phyloP scores from a whole-genome alignment of 2,113 vertebrate genomes.

The Fukomys damarensis region DNA sequence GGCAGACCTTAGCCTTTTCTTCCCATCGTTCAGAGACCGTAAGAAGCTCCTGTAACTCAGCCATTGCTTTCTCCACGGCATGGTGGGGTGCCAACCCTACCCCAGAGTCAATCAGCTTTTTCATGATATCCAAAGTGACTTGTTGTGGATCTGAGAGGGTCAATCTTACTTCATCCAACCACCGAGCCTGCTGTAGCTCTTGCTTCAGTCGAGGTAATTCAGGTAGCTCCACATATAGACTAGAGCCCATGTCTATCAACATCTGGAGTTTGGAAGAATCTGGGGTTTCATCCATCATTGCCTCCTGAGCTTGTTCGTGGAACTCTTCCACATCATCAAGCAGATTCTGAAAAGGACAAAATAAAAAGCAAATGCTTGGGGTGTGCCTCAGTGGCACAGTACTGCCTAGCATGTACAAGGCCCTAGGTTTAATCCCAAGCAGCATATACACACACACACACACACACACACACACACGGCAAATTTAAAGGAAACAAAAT shows the following conservation, averaged over 20 bases:
- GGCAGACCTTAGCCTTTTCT: conserved; percentile 96
- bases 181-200: conserved; percentile 97
- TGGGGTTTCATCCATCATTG: conserved; percentile 94
- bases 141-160: conserved; percentile 95
- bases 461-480: no score
- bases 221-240: conserved; percentile 96
- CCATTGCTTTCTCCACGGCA: conserved; percentile 98
- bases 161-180: conserved; percentile 97
- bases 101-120: conserved; percentile 96
- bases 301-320: conserved; percentile 96
- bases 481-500: conserved; percentile 46
- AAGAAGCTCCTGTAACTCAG: conserved; percentile 97
- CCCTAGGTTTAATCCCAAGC: neutral
- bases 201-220: conserved; percentile 96
- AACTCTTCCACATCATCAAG: conserved; percentile 98
- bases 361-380: neutral
- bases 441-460: neutral
- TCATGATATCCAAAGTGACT: conserved; percentile 97
- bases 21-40: conserved; percentile 98
- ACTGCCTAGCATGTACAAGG: neutral
- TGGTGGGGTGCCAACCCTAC: conserved; percentile 97
- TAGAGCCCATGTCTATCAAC: conserved; percentile 94
- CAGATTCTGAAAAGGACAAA: conserved; percentile 89
- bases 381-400: neutral
- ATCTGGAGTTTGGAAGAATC: conserved; percentile 96